Conservation (phyloP, 2,797 vertebrate genomes). For the Scarus forsteni region DNA sequence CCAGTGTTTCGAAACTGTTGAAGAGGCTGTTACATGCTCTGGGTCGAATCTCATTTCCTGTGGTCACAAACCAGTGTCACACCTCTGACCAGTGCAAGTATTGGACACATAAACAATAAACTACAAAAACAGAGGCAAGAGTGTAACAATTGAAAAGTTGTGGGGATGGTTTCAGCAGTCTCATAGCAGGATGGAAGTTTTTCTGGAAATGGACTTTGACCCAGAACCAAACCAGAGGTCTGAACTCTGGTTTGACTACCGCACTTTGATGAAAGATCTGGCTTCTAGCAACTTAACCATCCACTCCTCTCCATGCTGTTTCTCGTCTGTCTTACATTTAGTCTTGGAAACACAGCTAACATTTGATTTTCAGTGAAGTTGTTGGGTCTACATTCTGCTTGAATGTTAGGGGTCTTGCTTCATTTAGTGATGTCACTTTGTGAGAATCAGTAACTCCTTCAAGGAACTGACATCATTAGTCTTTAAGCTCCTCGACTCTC, state of each 20-base stretch:
- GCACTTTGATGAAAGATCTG: neutral
- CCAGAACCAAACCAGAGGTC: neutral
- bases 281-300: neutral
- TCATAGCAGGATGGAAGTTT: neutral
- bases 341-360: too few relatives aligned
- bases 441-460: too few relatives aligned
- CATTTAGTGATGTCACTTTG: too few relatives aligned
- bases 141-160: neutral
- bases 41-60: constrained; percentile 56
- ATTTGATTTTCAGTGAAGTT: too few relatives aligned
- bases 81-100: constrained; percentile 13
- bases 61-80: constrained; percentile 21
- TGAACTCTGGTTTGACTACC: neutral
- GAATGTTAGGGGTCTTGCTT: too few relatives aligned
- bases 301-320: neutral
- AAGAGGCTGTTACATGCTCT: constrained; percentile 30
- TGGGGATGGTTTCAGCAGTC: neutral
- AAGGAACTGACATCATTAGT: too few relatives aligned
- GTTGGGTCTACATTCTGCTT: too few relatives aligned
- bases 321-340: too few relatives aligned
- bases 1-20: constrained; percentile 21
- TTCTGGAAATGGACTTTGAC: neutral
- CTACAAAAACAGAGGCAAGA: neutral
- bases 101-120: constrained; percentile 12
- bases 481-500: too few relatives aligned